phyloP scores from a whole-genome alignment of 2,113 vertebrate species.

The Grallaria varia region DNA sequence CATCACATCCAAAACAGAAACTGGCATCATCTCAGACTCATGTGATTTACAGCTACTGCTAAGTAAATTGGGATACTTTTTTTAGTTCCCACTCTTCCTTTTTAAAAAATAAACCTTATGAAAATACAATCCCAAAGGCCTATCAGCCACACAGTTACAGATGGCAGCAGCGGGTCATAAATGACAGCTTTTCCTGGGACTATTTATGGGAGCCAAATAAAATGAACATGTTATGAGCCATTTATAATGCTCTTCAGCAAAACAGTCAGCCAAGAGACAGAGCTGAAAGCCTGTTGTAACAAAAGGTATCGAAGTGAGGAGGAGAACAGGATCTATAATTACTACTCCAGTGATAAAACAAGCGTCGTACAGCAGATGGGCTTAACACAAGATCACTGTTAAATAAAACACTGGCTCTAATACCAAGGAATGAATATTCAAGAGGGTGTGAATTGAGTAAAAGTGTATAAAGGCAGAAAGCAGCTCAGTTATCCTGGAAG shows the following conservation, averaged over 20 bases:
- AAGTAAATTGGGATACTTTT: slow-evolving; percentile 1
- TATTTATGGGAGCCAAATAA: slow-evolving; percentile 54
- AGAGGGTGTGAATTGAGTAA: neutral
- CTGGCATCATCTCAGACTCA: slow-evolving; percentile 11
- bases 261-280: slow-evolving; percentile 22
- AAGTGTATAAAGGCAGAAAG: neutral
- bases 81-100: neutral
- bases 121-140: neutral
- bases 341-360: slow-evolving; percentile 33
- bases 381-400: slow-evolving; percentile 22
- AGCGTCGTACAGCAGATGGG: slow-evolving; percentile 41
- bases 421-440: slow-evolving; percentile 24
- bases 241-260: slow-evolving; percentile 43
- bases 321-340: slow-evolving; percentile 38
- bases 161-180: slow-evolving; percentile 36
- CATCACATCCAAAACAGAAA: neutral
- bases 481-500: neutral
- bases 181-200: slow-evolving; percentile 7
- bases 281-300: slow-evolving; percentile 47
- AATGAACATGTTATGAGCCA: neutral
- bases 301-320: slow-evolving; percentile 50
- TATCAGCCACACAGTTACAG: slow-evolving; percentile 25
- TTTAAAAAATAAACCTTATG: slow-evolving; percentile 23
- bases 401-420: slow-evolving; percentile 14
- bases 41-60: neutral